A percentile compares a stretch with the other conserved stretches of the same genome.
These are phyloP conservation scores for Lethenteron camtschaticum DNA, from an alignment of 2,113 vertebrate genomes.

Conservation along the genomic window DNA sequence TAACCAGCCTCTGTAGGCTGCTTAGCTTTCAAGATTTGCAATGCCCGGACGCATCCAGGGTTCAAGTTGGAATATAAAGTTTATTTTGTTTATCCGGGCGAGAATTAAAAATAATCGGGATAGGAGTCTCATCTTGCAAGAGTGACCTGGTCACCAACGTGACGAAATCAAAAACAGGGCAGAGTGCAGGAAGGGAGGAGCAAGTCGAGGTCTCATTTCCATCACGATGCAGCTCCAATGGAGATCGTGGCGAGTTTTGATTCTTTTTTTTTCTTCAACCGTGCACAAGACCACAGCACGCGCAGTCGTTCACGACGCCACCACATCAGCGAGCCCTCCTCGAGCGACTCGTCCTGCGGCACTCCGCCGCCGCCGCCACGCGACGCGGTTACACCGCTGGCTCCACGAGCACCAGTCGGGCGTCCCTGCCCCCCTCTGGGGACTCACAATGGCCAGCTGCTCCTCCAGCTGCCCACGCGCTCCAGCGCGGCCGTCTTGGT, in stretches of 20 bases:
- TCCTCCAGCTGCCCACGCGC: constrained; percentile 91
- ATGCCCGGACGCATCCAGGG: neutral
- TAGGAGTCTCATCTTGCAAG: too few species aligned
- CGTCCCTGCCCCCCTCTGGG: neutral
- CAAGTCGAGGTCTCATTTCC: too few species aligned
- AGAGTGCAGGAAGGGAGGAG: too few species aligned
- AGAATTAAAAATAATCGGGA: neutral
- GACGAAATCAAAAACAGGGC: too few species aligned
- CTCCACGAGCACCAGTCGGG: neutral
- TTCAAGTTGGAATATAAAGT: neutral
- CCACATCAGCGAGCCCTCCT: neutral
- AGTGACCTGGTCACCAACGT: too few species aligned
- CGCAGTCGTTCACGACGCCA: neutral
- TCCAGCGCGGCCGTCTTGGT: constrained; percentile 92
- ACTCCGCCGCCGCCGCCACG: neutral
- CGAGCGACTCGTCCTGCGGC: neutral
- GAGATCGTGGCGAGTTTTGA: too few species aligned
- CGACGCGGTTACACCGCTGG: neutral
- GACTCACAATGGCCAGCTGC: constrained; percentile 68
- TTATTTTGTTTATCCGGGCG: constrained; percentile 4
- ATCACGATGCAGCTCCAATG: too few species aligned
- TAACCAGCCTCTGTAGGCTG: neutral
- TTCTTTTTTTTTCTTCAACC: too few species aligned
- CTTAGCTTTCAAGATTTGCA: neutral
- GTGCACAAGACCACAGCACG: neutral